phyloP scores from a whole-genome alignment of 2,113 vertebrate species.

The Catharus minimus region DNA sequence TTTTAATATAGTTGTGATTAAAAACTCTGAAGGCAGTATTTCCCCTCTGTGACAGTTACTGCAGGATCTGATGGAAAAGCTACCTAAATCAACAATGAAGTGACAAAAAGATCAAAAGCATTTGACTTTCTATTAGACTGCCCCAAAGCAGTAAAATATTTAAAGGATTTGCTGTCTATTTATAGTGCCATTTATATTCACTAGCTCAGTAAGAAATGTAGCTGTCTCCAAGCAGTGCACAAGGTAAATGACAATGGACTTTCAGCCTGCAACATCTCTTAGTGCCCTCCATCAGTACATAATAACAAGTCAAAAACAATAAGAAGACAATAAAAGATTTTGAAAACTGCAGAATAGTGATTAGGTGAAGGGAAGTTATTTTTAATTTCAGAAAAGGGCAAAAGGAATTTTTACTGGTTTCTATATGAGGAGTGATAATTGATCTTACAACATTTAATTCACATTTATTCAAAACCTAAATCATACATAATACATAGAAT shows the following conservation, averaged over 20 bases:
- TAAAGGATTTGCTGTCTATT: not conserved
- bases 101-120: not conserved
- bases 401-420: not conserved
- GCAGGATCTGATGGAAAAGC: not conserved
- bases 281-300: not conserved
- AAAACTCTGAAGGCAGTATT: not conserved
- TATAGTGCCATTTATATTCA: not conserved
- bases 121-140: not conserved
- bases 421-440: not conserved
- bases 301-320: not conserved
- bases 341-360: not conserved
- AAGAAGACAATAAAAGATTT: not conserved
- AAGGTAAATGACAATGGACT: not conserved
- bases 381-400: not conserved
- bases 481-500: not conserved
- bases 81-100: constrained; percentile 3
- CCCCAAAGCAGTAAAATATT: not conserved
- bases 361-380: not conserved
- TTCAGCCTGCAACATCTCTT: not conserved
- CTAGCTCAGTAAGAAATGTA: not conserved
- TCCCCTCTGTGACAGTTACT: not conserved
- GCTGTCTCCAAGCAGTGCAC: not conserved
- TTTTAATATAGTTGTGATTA: not conserved
- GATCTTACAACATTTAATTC: not conserved
- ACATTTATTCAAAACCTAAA: not conserved